These are phyloP conservation scores for Thysanoteuthis rhombus DNA, from an alignment of 2,888 invertebrate genomes.

Conservation along the genomic window DNA sequence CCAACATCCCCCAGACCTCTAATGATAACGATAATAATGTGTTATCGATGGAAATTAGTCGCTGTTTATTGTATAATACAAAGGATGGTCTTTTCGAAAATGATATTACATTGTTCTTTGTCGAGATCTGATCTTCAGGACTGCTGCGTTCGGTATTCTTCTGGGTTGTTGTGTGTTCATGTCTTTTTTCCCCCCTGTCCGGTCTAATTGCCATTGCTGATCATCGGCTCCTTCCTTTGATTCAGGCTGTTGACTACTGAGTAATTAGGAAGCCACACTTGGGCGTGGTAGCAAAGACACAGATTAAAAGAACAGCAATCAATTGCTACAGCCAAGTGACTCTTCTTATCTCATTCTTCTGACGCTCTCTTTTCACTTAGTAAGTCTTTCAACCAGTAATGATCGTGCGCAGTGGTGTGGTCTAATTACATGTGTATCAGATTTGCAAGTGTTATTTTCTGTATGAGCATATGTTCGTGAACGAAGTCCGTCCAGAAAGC, in stretches of 20 bases:
- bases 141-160: too few species aligned
- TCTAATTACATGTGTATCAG: too few species aligned
- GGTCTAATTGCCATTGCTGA: neutral
- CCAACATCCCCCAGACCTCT: too few species aligned
- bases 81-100: neutral
- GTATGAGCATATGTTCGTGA: neutral
- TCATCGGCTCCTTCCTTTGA: neutral
- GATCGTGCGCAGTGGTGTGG: neutral
- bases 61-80: neutral
- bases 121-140: neutral
- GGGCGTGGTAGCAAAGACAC: neutral
- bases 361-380: neutral
- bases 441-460: too few species aligned
- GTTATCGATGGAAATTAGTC: neutral
- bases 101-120: neutral
- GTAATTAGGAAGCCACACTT: neutral
- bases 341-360: neutral
- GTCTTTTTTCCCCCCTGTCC: neutral
- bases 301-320: neutral
- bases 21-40: neutral
- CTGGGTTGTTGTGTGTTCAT: neutral
- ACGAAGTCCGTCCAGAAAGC: neutral
- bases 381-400: too few species aligned
- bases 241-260: neutral
- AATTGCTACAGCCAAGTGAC: neutral